Percentiles rank a stretch among this genome's conserved stretches.
Evolutionary conservation across 2,888 invertebrate species (phyloP).

Genomic region (Drosophila mimica): DNA sequence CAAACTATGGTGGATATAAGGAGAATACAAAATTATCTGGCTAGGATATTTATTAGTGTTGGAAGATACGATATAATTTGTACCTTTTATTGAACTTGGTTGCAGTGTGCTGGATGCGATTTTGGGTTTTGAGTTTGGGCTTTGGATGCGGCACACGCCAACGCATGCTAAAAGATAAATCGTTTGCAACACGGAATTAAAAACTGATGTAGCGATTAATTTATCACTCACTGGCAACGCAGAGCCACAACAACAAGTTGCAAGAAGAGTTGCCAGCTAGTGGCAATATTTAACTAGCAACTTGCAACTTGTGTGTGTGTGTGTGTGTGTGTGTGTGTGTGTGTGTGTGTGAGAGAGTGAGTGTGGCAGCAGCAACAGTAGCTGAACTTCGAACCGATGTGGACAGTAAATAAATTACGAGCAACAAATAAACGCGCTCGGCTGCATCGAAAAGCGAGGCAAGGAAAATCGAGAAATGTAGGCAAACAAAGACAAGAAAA

Average conservation of each 20-base stretch:
- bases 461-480: constrained; percentile 47
- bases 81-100: constrained; percentile 9
- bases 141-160: constrained; percentile 62
- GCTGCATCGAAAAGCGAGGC: constrained; percentile 65
- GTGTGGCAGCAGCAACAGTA: constrained; percentile 14
- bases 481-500: constrained; percentile 82
- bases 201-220: constrained; percentile 85
- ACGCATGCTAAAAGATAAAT: constrained; percentile 80
- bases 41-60: too few relatives aligned
- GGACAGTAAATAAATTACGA: constrained; percentile 82
- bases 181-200: constrained; percentile 83
- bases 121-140: constrained; percentile 16
- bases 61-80: not conserved
- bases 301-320: constrained; percentile 51
- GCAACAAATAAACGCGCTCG: constrained; percentile 81
- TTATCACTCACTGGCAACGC: constrained; percentile 81
- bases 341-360: not conserved
- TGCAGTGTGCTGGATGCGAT: constrained; percentile 35
- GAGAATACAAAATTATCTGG: too few relatives aligned
- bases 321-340: constrained; percentile 11
- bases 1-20: not conserved
- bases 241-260: constrained; percentile 33
- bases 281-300: constrained; percentile 76
- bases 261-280: constrained; percentile 58
- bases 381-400: constrained; percentile 58